Conservation (phyloP, 2,888 invertebrate genomes). For the Seladonia tumulorum region DNA sequence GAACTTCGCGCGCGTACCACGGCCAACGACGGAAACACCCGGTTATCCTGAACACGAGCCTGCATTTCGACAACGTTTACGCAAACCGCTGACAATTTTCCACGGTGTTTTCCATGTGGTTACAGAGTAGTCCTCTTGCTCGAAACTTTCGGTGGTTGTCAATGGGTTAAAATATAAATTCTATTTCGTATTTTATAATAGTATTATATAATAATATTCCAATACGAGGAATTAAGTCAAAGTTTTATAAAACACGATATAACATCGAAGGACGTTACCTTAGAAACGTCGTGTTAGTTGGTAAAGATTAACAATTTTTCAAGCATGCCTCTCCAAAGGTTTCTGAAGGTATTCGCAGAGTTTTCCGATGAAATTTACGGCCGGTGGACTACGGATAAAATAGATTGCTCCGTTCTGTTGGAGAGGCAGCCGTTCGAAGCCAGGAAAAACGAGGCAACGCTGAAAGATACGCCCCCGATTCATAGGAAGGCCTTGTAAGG, state of each 20-base stretch:
- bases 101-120: background rate
- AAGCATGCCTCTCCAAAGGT: background rate
- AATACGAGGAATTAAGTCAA: background rate
- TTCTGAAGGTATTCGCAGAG: background rate
- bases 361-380: background rate
- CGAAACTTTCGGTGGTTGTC: background rate
- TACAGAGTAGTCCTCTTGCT: background rate
- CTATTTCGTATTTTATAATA: too few relatives aligned
- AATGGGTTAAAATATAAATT: too few relatives aligned
- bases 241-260: background rate
- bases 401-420: background rate
- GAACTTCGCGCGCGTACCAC: background rate
- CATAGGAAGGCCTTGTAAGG: background rate
- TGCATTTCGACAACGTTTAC: conserved; percentile 1
- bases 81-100: background rate
- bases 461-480: conserved; percentile 13
- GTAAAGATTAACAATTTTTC: background rate
- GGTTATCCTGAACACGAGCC: background rate
- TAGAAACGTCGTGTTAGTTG: too few relatives aligned
- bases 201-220: too few relatives aligned
- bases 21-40: background rate
- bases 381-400: background rate
- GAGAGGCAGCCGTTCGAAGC: background rate
- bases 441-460: background rate
- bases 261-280: background rate